Evolutionary conservation across 2,113 vertebrate species (phyloP).

Genomic region (Dryoscopus gambensis): DNA sequence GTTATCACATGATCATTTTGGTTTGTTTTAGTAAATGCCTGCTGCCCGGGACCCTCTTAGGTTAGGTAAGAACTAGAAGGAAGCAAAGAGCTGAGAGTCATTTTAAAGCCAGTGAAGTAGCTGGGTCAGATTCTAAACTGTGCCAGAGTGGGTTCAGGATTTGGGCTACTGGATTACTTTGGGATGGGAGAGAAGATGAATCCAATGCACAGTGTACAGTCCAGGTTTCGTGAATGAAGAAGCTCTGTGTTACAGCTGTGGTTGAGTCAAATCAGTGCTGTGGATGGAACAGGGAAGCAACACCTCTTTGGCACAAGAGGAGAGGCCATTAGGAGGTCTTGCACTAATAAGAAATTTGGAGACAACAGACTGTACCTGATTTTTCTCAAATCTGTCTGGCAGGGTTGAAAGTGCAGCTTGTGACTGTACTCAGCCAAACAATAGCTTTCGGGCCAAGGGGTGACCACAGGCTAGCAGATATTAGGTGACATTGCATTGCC

Average conservation of each 20-base stretch:
- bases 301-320: background rate
- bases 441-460: rapidly evolving
- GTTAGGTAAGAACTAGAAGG: background rate
- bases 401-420: background rate
- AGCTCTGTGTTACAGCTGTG: background rate
- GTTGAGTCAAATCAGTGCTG: background rate
- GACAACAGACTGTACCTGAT: background rate
- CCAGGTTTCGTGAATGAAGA: background rate
- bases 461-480: background rate
- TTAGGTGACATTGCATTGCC: background rate
- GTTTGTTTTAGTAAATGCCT: background rate
- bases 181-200: background rate
- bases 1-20: background rate
- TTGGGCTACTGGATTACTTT: background rate
- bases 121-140: background rate
- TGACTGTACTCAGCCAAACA: background rate
- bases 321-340: background rate
- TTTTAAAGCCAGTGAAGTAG: background rate
- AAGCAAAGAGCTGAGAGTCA: background rate
- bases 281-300: background rate
- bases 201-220: background rate
- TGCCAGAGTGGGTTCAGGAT: background rate
- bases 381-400: background rate
- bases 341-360: background rate
- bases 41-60: background rate